Evolutionary conservation across 2,797 vertebrate species (phyloP).

Genomic region (Botia almorhae): DNA sequence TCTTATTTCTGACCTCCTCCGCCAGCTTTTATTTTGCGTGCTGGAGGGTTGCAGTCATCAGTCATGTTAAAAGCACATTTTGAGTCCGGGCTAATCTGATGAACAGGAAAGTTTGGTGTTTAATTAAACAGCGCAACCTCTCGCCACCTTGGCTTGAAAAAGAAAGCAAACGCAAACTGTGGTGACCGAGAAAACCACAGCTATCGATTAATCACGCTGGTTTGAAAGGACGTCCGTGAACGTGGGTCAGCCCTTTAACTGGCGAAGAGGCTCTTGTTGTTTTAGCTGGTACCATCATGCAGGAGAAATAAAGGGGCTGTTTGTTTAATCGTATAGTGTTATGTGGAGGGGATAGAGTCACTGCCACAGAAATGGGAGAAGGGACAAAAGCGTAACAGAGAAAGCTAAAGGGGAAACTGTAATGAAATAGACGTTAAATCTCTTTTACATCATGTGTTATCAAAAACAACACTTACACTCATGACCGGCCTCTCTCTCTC

Average conservation of each 20-base stretch:
- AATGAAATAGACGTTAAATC: constrained; percentile 4
- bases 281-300: constrained; percentile 66
- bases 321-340: constrained; percentile 71
- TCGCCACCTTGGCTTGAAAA: constrained; percentile 36
- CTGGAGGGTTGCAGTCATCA: constrained; percentile 72
- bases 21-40: constrained; percentile 55
- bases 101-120: constrained; percentile 65
- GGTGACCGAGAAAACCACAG: constrained; percentile 57
- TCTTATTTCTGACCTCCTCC: constrained; percentile 21
- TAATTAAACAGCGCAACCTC: constrained; percentile 29
- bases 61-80: constrained; percentile 67
- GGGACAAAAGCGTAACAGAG: background rate
- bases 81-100: constrained; percentile 64
- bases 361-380: constrained; percentile 62
- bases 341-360: constrained; percentile 65
- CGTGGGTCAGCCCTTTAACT: constrained; percentile 63
- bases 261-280: constrained; percentile 71
- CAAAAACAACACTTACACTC: constrained; percentile 22
- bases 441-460: constrained; percentile 20
- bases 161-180: constrained; percentile 51
- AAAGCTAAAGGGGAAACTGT: background rate
- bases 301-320: constrained; percentile 68
- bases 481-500: background rate
- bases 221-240: constrained; percentile 67
- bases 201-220: constrained; percentile 72